Base-by-base conservation (phyloP, 2,113 vertebrate species). In the Vulpes vulpes region DNA sequence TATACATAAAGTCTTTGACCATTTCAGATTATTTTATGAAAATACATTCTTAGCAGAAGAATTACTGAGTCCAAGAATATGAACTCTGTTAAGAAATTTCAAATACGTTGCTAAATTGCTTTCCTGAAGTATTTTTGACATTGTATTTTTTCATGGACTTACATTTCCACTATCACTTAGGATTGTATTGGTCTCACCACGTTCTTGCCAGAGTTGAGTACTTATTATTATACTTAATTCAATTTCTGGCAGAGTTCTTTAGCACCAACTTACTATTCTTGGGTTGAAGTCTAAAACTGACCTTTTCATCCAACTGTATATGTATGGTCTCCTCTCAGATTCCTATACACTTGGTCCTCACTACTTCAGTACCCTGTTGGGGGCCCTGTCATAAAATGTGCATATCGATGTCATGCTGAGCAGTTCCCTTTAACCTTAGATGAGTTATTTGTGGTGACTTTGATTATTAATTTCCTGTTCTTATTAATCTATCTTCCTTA, bases 1-100 rank as follows among this genome's bases (percentile, higher is more conserved):
- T 92, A 59, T 78, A 59, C 12, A 82, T 85, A 96, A 89, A 67
- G 43, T 79, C 5, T 93, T 69, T 92, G 49, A n/a, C 19, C 25
- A 91, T 57, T 95, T 95, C 17, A 57, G 51, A 57, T 78, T 64
- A 79, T 62, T 79, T 95, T 57, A 32, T 64, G 49, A 89, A 5
- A 17, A 12, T 69, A 30, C 27, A 60, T 35, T 4, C 22, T 8
- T 4, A 76, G 30, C 89, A 84, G 22, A 64, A 25, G 38, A 92
- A 64, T 89, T 43, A 67, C 27, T 51, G 30, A 64, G 22, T 76
- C 43, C 53, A 84, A 60, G 69, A 88, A 81, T 32, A 65, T 85
- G n/a, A 86, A 43, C 38, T 71, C 11, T 60, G 23, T 62, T 88
- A 90, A 69, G 35, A 92, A 74, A 62, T 35, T 76, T 85, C 88